These are phyloP conservation scores for Druon quercuslanigerum DNA, from an alignment of 1,140 invertebrate species.

Conservation along the genomic window DNA sequence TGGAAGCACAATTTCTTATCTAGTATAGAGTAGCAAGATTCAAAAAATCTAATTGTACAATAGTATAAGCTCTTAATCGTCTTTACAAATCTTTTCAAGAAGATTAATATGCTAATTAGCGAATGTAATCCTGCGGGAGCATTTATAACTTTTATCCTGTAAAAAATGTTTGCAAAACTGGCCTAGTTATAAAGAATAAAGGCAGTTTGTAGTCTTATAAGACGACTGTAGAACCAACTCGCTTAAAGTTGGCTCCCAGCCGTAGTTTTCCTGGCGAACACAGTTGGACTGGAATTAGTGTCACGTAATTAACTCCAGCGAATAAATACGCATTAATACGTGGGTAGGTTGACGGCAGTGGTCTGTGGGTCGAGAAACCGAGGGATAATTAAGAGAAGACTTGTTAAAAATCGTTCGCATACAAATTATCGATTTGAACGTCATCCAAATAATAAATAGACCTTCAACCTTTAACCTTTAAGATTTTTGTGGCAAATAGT, in stretches of 20 bases:
- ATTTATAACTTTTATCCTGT: conserved; percentile 33
- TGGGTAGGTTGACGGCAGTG: conserved; percentile 42
- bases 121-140: conserved; percentile 44
- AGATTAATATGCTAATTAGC: conserved; percentile 45
- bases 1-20: no score
- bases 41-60: no score
- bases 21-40: no score
- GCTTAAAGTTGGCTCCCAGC: conserved; percentile 56
- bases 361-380: conserved; percentile 45
- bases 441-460: conserved; percentile 63
- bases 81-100: neutral
- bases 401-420: conserved; percentile 61
- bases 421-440: conserved; percentile 70
- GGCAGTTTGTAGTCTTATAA: conserved; percentile 49
- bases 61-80: no score
- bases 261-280: conserved; percentile 59
- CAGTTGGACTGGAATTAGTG: conserved; percentile 71
- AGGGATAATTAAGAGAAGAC: conserved; percentile 44
- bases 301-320: conserved; percentile 70
- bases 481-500: conserved; percentile 48
- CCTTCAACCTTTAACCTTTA: conserved; percentile 62
- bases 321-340: conserved; percentile 72
- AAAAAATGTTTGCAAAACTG: conserved; percentile 14
- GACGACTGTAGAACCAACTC: conserved; percentile 50
- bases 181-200: conserved; percentile 37